A percentile compares a stretch with the other conserved stretches of the same genome.
These are phyloP conservation scores for Sebastes dallii DNA, from an alignment of 2,797 vertebrate genomes.

Conservation along the genomic window DNA sequence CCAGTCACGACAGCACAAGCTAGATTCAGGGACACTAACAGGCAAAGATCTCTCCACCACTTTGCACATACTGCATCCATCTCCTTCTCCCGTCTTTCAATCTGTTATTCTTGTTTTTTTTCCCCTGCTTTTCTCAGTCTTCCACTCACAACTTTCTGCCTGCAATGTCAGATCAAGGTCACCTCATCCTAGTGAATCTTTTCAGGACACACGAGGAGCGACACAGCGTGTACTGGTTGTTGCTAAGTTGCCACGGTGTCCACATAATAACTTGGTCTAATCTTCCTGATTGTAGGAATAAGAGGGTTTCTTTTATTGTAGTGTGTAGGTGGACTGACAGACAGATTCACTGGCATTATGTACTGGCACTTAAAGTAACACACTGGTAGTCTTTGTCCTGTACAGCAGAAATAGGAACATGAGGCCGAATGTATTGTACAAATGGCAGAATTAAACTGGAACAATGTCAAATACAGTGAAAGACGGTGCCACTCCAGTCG, in stretches of 20 bases:
- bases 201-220: background rate
- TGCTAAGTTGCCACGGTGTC: constrained; percentile 31
- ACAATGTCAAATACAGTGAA: background rate
- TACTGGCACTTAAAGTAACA: background rate
- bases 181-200: constrained; percentile 44
- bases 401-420: background rate
- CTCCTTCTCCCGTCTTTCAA: constrained; percentile 5
- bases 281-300: constrained; percentile 16
- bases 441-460: constrained; percentile 6
- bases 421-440: background rate
- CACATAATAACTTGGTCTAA: constrained; percentile 16
- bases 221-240: constrained; percentile 31
- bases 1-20: constrained; percentile 61
- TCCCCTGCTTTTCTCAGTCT: background rate
- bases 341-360: constrained; percentile 15
- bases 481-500: background rate
- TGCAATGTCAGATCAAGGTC: constrained; percentile 70
- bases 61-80: constrained; percentile 13
- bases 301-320: constrained; percentile 9
- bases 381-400: background rate
- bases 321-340: background rate
- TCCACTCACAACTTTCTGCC: constrained; percentile 37
- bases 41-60: constrained; percentile 30
- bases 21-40: constrained; percentile 49
- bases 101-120: constrained; percentile 6